Evolutionary conservation across 2,797 vertebrate genomes (phyloP).

Genomic region (Gephyroberyx darwinii): DNA sequence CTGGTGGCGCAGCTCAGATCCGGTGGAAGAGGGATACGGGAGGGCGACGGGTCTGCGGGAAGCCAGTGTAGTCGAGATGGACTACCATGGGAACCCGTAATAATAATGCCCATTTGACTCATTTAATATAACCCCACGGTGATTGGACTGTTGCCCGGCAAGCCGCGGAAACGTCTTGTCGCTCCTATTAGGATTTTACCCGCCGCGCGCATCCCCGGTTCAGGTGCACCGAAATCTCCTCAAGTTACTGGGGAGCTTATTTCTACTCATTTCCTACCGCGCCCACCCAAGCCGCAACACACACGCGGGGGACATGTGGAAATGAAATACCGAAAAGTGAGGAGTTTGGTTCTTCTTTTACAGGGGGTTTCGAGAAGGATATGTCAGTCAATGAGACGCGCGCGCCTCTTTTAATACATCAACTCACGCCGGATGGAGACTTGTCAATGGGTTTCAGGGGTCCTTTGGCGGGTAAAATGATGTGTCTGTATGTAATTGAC

Average conservation of each 20-base stretch:
- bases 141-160: neutral
- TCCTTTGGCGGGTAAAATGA: slow-evolving; percentile 1
- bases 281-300: neutral
- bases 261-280: neutral
- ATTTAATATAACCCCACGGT: neutral
- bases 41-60: slow-evolving; percentile 31
- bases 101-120: slow-evolving; percentile 5
- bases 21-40: slow-evolving; percentile 48
- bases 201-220: slow-evolving; percentile 42
- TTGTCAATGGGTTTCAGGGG: slow-evolving; percentile 24
- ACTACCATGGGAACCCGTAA: slow-evolving; percentile 4
- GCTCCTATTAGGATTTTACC: slow-evolving; percentile 30
- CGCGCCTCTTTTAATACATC: slow-evolving; percentile 24
- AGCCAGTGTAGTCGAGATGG: slow-evolving; percentile 11
- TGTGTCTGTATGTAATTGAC: slow-evolving; percentile 16
- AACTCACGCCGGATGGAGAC: slow-evolving; percentile 41
- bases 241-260: slow-evolving; percentile 49
- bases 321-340: slow-evolving; percentile 51
- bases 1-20: slow-evolving; percentile 61
- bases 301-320: slow-evolving; percentile 23
- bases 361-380: slow-evolving; percentile 2
- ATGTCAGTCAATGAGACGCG: slow-evolving; percentile 32
- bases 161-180: slow-evolving; percentile 31
- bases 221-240: slow-evolving; percentile 34
- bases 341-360: slow-evolving; percentile 31